A percentile compares a stretch with the other conserved stretches of the same genome.
Conservation (phyloP, 2,113 vertebrate genomes). For the Ellobius talpinus region DNA sequence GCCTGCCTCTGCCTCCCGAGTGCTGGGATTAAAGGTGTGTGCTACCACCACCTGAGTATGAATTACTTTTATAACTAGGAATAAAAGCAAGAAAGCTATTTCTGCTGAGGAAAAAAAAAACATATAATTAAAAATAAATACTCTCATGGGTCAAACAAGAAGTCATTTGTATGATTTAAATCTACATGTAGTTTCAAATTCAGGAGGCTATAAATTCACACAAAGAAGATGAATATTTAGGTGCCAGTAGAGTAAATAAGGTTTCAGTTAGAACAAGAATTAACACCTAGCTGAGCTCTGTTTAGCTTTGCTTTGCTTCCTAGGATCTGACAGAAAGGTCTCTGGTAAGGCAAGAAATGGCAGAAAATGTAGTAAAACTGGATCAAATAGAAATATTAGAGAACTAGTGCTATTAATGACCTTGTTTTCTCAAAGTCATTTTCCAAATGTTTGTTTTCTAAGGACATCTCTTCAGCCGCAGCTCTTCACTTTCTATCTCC, state of each 20-base stretch:
- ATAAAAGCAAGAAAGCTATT: constrained; percentile 48
- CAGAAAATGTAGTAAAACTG: not conserved
- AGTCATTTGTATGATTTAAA: constrained; percentile 52
- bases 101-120: constrained; percentile 47
- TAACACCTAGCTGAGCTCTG: constrained; percentile 37
- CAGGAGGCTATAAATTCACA: constrained; percentile 56
- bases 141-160: constrained; percentile 46
- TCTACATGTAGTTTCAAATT: constrained; percentile 50
- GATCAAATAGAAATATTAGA: constrained; percentile 36
- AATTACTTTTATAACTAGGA: constrained; percentile 53
- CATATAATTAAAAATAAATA: constrained; percentile 64
- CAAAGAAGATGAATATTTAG: constrained; percentile 47
- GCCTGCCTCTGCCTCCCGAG: too few species aligned
- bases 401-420: constrained; percentile 4
- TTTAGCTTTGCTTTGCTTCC: constrained; percentile 63
- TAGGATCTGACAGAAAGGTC: constrained; percentile 38
- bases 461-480: not conserved
- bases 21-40: too few species aligned
- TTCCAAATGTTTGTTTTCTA: constrained; percentile 33
- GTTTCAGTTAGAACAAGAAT: constrained; percentile 33
- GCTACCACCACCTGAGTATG: not conserved
- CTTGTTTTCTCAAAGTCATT: not conserved
- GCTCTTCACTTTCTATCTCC: not conserved
- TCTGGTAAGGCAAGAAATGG: not conserved
- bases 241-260: constrained; percentile 59